Base-by-base conservation (phyloP, 2,797 vertebrate genomes). In the Gymnocypris eckloni region DNA sequence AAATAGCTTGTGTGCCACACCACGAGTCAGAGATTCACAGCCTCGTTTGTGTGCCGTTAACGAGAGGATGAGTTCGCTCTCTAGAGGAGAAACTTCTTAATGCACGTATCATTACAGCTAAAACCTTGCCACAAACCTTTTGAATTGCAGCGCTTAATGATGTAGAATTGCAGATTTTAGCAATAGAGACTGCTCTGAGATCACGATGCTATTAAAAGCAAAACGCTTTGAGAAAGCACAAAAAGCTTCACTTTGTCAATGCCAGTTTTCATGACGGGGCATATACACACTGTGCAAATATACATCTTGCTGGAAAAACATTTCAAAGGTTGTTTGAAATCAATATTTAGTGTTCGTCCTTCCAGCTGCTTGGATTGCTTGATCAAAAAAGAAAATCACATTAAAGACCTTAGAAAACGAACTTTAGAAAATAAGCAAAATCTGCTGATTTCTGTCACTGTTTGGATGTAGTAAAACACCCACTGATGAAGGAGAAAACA, bases 1-100 rank as follows among this genome's bases (percentile, higher is more conserved):
- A 79, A 48, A 79, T 79, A 79, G 78, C 59, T 79, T 18, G 56
- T n/a, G 39, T 8, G 15, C 56, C 77, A 28, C 77, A 64, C 22
- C 78, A 4, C 22, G 78, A 66, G 59, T 79, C 78, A 79, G 78
- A 15, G 9, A 79, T 43, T 78, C 52, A 25, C 52, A 45, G 70
- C 20, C 41, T 70, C 28, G 28, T 28, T 67, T 37, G 64, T 67
- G 28, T 6, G 1, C 6, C 25, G 2, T 48, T 52, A 52, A 33
- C 9, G 15, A 52, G 8, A 18, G 72, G 25, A 73, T 73, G 43
- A 61, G 56, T 48, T 79, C 1, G 9, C 54, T 79, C 39, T 45
- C 77, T 64, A 37, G 59, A 79, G 78, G 59, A 79, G 78, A 79
- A 33, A 28, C 3, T 28, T 33, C 15, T 7, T 20, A 28, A 79